phyloP scores from a whole-genome alignment of 1,140 invertebrate genomes.

The Frieseomelitta varia region DNA sequence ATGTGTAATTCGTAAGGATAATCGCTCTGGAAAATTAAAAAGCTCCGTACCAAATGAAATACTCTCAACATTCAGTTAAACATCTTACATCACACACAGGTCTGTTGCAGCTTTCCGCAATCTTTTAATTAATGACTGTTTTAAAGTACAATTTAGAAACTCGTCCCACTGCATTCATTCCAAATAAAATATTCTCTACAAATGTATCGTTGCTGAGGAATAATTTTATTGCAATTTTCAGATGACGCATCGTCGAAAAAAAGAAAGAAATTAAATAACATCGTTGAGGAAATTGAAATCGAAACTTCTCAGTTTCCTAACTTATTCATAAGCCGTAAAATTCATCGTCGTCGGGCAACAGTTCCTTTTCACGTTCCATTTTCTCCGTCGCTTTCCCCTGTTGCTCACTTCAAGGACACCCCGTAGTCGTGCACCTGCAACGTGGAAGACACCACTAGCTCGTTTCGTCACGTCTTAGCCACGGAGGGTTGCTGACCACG shows the following conservation, averaged over 20 bases:
- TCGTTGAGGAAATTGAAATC: neutral
- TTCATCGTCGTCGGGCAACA: neutral
- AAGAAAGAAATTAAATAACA: neutral
- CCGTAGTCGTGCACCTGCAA: slow-evolving; percentile 54
- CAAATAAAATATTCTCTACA: too few species aligned
- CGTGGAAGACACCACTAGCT: slow-evolving; percentile 35
- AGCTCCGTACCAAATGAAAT: neutral
- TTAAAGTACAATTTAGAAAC: too few species aligned
- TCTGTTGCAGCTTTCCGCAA: too few species aligned
- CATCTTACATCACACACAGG: too few species aligned
- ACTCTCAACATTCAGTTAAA: neutral
- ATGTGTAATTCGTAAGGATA: neutral
- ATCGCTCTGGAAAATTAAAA: neutral
- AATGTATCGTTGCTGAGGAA: too few species aligned
- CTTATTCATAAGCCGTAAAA: neutral
- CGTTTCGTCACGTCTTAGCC: neutral
- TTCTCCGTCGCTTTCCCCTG: neutral
- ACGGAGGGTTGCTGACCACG: slow-evolving; percentile 29
- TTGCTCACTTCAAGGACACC: slow-evolving; percentile 42
- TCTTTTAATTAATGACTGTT: too few species aligned
- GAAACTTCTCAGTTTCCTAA: neutral
- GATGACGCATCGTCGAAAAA: too few species aligned
- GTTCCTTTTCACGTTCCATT: neutral
- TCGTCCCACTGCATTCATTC: too few species aligned
- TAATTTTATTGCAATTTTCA: too few species aligned